These are phyloP conservation scores for Thripadectes ignobilis DNA, from an alignment of 2,797 vertebrate species.

Conservation along the genomic window DNA sequence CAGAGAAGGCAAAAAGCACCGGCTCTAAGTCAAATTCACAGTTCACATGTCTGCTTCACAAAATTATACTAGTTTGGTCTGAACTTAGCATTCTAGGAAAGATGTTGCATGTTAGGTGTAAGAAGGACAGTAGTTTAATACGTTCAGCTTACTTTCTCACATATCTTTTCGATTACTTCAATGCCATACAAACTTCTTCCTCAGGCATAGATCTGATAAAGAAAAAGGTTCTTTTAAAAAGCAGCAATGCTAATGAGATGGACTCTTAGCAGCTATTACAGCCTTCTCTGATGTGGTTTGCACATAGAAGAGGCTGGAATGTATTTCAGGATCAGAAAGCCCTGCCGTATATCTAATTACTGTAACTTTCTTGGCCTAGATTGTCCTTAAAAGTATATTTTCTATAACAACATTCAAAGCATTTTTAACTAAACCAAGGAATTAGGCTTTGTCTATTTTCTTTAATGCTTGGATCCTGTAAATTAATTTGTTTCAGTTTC, in stretches of 20 bases:
- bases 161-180: background rate
- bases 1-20: background rate
- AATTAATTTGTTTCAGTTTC: background rate
- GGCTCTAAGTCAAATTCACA: background rate
- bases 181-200: background rate
- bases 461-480: background rate
- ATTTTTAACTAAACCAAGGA: background rate
- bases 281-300: background rate
- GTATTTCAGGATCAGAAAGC: background rate
- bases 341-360: background rate
- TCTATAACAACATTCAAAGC: background rate
- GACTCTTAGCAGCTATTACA: background rate
- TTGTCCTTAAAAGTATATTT: background rate
- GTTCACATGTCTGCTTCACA: background rate
- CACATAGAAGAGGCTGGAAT: background rate
- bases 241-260: background rate
- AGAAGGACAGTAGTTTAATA: background rate
- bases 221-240: background rate
- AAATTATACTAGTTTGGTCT: background rate
- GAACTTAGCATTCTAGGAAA: background rate
- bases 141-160: background rate
- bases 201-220: background rate
- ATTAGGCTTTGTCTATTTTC: background rate
- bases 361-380: background rate
- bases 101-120: background rate